A percentile compares a stretch with the other conserved stretches of the same genome.
These are phyloP conservation scores for Siniperca undulata DNA, from an alignment of 2,797 vertebrate species.

Conservation along the genomic window DNA sequence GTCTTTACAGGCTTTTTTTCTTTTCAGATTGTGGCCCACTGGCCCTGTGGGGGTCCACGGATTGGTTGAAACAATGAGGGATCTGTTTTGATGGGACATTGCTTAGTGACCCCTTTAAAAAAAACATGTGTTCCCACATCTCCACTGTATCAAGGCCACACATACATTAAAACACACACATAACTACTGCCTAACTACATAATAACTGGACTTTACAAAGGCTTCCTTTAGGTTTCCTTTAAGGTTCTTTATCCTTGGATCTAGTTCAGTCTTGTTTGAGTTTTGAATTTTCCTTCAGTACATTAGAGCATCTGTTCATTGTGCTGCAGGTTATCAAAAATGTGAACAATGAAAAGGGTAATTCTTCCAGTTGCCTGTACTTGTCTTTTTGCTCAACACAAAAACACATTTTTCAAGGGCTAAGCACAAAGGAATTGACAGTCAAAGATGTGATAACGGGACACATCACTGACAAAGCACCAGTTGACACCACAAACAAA, in stretches of 20 bases:
- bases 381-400: conserved; percentile 4
- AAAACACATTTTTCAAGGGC: background rate
- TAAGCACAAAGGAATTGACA: background rate
- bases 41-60: background rate
- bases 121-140: conserved; percentile 29
- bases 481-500: conserved; percentile 40
- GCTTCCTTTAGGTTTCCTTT: no score
- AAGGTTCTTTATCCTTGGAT: conserved; percentile 11
- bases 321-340: conserved; percentile 38
- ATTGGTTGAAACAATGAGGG: conserved; percentile 46
- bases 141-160: conserved; percentile 10
- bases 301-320: conserved; percentile 43
- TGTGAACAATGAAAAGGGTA: conserved; percentile 3
- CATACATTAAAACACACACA: background rate
- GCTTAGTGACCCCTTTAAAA: conserved; percentile 39
- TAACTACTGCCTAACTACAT: background rate
- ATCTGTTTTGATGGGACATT: conserved; percentile 29
- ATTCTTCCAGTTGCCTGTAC: conserved; percentile 1
- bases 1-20: background rate
- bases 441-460: conserved; percentile 26
- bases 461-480: conserved; percentile 2
- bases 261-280: conserved; percentile 34
- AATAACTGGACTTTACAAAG: background rate
- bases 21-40: background rate
- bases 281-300: background rate